Evolutionary conservation across 2,113 vertebrate genomes (phyloP), one percentile per base, ranked within the genome.

Genomic region (Campylomormyrus numenius): DNA sequence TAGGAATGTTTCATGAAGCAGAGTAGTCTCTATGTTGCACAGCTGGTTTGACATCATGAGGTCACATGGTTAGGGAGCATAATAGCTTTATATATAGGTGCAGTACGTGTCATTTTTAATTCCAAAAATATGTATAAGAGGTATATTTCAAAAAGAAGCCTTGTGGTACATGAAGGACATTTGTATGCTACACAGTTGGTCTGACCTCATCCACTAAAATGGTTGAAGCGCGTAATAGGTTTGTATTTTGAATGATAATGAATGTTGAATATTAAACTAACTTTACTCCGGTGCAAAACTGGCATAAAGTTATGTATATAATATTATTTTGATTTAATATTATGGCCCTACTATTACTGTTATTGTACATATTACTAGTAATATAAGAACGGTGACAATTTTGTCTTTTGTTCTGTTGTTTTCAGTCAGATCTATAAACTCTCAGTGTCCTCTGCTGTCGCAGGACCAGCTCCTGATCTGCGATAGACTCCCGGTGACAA

Each of bases 401-500:
- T 48, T 66, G 53, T 66, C 27, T n/a, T 66, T 46, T 80, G 74
- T 58, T 39, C 49, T 74, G 62, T 50, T 74, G 46, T 66, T 35
- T 89, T 45, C 27, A 50, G 27, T 42, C 45, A 89, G 46, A 80
- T 31, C 10, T 48, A 85, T 48, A 46, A 85, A 45, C 17, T 85
- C 83, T 24, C 9, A 19, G 35, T 62, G 24, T 42, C 52, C n/a
- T 31, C 45, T 62, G 21, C n/a, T 86, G 46, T 46, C 88, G 88
- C 85, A 90, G 88, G 62, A 89, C 9, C 39, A 48, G 24, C 87
- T 88, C 15, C 46, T 24, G 91, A 80, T 58, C 58, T 49, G 56
- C 31, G 70, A 56, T 53, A 90, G 90, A 58, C 85, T 91, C 89
- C 89, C 91, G 92, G 92, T 42, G 93, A 94, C 94, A 95, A 95